Evolutionary conservation across 2,888 invertebrate species (phyloP).

Genomic region (Synanthedon tipuliformis): DNA sequence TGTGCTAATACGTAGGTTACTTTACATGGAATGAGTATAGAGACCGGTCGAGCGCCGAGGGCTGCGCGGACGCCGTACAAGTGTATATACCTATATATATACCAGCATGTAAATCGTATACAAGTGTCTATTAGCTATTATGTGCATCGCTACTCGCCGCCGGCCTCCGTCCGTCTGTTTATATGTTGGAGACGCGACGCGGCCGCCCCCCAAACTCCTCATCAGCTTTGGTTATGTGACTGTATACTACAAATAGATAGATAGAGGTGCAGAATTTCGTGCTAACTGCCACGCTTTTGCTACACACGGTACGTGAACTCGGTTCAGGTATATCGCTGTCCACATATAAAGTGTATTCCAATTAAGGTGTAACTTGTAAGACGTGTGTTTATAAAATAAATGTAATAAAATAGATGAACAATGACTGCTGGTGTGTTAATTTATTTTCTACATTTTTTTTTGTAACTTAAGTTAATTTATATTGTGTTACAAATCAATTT

Average conservation of each 20-base stretch:
- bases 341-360: conserved; percentile 54
- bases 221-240: conserved; percentile 47
- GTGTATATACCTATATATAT: conserved; percentile 7
- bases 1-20: conserved; percentile 59
- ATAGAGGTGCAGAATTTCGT: conserved; percentile 65
- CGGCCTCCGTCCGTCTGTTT: conserved; percentile 9
- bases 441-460: conserved; percentile 50
- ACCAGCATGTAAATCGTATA: conserved; percentile 14
- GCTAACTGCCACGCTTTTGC: conserved; percentile 65
- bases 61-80: conserved; percentile 13
- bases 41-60: conserved; percentile 43
- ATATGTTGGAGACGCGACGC: conserved; percentile 10
- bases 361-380: conserved; percentile 52
- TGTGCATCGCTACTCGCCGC: conserved; percentile 11
- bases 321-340: conserved; percentile 47
- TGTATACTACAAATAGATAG: conserved; percentile 32
- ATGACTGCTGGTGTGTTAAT: conserved; percentile 59
- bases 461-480: conserved; percentile 63
- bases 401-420: conserved; percentile 56
- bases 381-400: conserved; percentile 50
- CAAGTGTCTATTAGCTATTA: conserved; percentile 15
- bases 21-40: conserved; percentile 29
- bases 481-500: conserved; percentile 35
- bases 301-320: conserved; percentile 35
- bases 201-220: conserved; percentile 16